phyloP scores from a whole-genome alignment of 2,797 vertebrate species.

The Phoebastria nigripes region DNA sequence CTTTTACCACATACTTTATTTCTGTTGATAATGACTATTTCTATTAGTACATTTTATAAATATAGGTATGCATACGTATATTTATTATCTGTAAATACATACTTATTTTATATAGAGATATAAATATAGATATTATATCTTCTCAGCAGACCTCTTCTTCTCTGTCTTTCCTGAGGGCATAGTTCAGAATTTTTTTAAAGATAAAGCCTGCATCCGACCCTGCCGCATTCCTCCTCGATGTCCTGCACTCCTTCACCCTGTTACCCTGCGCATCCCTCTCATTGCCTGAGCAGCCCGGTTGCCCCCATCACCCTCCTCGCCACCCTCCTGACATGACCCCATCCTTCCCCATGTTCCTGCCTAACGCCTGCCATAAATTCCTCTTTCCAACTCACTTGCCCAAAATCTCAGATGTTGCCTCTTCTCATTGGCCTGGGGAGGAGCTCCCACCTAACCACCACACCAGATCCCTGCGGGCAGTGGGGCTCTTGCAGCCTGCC shows the following conservation, averaged over 20 bases:
- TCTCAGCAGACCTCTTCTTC: not conserved
- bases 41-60: not conserved
- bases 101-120: not conserved
- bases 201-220: not conserved
- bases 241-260: not conserved
- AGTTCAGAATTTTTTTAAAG: not conserved
- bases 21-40: not conserved
- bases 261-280: not conserved
- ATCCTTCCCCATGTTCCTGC: not conserved
- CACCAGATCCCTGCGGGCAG: accelerated
- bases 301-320: not conserved
- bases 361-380: not conserved
- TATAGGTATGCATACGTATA: not conserved
- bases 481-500: not conserved
- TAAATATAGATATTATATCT: not conserved
- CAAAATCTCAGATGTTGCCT: not conserved
- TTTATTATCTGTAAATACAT: not conserved
- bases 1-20: not conserved
- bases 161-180: not conserved
- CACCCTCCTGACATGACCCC: not conserved
- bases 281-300: not conserved
- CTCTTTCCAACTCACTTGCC: not conserved
- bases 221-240: not conserved
- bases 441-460: accelerated
- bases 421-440: not conserved